Percentiles rank a stretch among this genome's conserved stretches.
phyloP scores from a whole-genome alignment of 2,113 vertebrate genomes.

The Crocuta crocuta region DNA sequence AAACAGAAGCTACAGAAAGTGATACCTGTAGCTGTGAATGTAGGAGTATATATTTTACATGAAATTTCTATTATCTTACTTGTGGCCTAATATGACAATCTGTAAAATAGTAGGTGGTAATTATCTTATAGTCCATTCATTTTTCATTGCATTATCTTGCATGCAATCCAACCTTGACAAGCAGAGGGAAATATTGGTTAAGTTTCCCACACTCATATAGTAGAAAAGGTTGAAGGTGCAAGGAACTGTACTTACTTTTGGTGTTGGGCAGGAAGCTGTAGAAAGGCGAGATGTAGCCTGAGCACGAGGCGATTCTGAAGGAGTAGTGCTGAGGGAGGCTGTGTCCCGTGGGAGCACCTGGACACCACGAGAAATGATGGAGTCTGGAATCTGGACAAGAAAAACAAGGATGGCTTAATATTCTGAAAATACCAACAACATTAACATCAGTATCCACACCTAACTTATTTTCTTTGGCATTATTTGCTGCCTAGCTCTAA shows the following conservation, averaged over 20 bases:
- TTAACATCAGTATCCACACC: not conserved
- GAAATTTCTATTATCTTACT: constrained; percentile 69
- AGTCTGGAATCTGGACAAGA: constrained; percentile 96
- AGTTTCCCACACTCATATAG: constrained; percentile 42
- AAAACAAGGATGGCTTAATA: constrained; percentile 60
- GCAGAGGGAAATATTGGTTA: constrained; percentile 72
- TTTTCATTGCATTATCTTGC: constrained; percentile 65
- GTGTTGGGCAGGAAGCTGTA: constrained; percentile 98
- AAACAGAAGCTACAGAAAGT: constrained; percentile 57
- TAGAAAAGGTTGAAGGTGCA: constrained; percentile 59
- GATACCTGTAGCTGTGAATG: constrained; percentile 47
- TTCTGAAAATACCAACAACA: constrained; percentile 19
- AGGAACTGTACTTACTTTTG: constrained; percentile 94
- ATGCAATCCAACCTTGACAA: constrained; percentile 83
- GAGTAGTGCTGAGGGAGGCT: constrained; percentile 98
- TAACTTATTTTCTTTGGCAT: not conserved
- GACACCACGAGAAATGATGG: constrained; percentile 98
- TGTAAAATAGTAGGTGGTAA: constrained; percentile 62
- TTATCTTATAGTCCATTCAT: constrained; percentile 61
- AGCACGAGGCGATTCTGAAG: constrained; percentile 98
- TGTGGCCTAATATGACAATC: constrained; percentile 60
- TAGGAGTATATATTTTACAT: constrained; percentile 45
- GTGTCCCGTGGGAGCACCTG: constrained; percentile 99
- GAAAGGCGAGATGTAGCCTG: constrained; percentile 99
- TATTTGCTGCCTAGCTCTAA: not conserved